These are phyloP conservation scores for Drosophila conformis DNA, from an alignment of 2,888 invertebrate genomes.

Conservation along the genomic window DNA sequence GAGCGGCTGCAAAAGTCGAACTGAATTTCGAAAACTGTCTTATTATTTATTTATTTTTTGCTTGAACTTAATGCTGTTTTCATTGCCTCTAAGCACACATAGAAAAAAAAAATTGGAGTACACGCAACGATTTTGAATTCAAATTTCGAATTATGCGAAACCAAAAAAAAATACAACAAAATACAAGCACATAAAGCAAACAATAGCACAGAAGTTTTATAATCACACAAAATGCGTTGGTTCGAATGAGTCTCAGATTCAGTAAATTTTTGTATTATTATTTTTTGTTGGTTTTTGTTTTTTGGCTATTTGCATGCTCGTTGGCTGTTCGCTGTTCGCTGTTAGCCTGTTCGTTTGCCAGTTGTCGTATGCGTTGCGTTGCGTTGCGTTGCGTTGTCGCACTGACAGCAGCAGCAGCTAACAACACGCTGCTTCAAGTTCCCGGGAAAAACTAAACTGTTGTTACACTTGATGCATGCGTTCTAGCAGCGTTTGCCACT, in stretches of 20 bases:
- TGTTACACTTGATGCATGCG: slow-evolving; percentile 83
- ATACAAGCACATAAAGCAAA: slow-evolving; percentile 22
- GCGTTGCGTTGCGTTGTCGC: slow-evolving; percentile 14
- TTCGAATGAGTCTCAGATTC: slow-evolving; percentile 21
- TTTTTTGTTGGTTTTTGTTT: background rate
- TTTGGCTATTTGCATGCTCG: background rate
- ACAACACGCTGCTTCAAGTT: slow-evolving; percentile 82
- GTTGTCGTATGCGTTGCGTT: slow-evolving; percentile 23
- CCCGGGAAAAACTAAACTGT: slow-evolving; percentile 86
- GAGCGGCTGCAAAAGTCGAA: background rate
- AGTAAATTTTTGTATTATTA: slow-evolving; percentile 2
- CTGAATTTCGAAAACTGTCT: slow-evolving; percentile 4
- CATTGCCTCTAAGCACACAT: slow-evolving; percentile 8
- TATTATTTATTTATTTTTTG: background rate
- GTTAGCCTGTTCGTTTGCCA: background rate
- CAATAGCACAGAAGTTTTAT: slow-evolving; percentile 11
- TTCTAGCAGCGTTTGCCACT: slow-evolving; percentile 43
- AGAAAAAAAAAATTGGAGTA: slow-evolving; percentile 9
- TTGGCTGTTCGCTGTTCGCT: background rate
- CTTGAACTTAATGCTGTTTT: background rate
- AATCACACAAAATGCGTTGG: slow-evolving; percentile 15
- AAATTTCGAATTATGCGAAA: slow-evolving; percentile 10
- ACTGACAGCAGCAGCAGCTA: slow-evolving; percentile 45
- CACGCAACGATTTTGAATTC: slow-evolving; percentile 16
- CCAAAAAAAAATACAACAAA: slow-evolving; percentile 22